These are phyloP conservation scores for Ciconia nigra DNA, from an alignment of 2,797 vertebrate genomes.

Conservation along the genomic window DNA sequence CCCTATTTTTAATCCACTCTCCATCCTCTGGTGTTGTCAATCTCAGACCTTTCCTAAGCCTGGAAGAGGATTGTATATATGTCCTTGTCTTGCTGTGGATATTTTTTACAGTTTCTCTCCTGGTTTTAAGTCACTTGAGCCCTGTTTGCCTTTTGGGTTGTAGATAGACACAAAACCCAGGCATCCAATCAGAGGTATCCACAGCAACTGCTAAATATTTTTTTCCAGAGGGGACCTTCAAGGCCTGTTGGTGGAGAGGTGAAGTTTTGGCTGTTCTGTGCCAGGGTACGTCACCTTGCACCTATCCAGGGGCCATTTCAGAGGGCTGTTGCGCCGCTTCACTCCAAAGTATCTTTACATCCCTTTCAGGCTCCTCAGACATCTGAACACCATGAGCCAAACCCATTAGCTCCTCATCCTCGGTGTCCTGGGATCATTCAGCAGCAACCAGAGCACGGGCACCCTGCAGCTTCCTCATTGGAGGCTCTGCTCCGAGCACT, in stretches of 20 bases:
- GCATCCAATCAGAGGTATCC: not conserved
- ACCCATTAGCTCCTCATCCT: slow-evolving; percentile 16
- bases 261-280: not conserved
- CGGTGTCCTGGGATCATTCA: not conserved
- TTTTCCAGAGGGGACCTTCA: not conserved
- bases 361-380: not conserved
- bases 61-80: not conserved
- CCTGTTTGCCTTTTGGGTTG: not conserved
- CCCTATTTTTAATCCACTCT: not conserved
- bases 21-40: not conserved
- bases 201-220: slow-evolving; percentile 6
- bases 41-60: not conserved
- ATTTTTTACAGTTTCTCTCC: not conserved
- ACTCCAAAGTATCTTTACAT: not conserved
- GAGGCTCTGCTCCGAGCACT: not conserved
- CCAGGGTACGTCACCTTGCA: not conserved
- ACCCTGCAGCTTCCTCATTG: not conserved
- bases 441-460: fast-evolving
- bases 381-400: not conserved
- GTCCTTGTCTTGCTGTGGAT: not conserved
- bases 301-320: not conserved
- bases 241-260: not conserved
- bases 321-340: not conserved
- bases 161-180: not conserved
- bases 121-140: not conserved